A percentile compares a stretch with the other conserved stretches of the same genome.
These are phyloP conservation scores for Oasisia sp. DNA, from an alignment of 2,888 invertebrate genomes.

Conservation along the genomic window DNA sequence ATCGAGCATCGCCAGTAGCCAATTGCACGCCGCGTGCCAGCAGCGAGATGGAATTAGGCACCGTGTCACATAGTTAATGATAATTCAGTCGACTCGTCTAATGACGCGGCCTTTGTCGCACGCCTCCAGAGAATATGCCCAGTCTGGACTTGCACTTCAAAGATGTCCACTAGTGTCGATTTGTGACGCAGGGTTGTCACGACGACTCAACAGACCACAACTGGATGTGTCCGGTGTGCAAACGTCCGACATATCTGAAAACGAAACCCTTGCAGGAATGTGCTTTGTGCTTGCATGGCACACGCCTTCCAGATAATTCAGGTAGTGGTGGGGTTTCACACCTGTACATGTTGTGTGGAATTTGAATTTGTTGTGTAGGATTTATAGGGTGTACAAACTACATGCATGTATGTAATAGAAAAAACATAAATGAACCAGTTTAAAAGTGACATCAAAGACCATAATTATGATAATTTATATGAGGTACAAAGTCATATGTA, in stretches of 20 bases:
- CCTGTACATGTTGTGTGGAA: too few species aligned
- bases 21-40: background rate
- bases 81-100: constrained; percentile 17
- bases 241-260: background rate
- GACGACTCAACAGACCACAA: background rate
- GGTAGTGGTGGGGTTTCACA: background rate
- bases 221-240: background rate
- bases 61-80: background rate
- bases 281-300: background rate
- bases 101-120: background rate
- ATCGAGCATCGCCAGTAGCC: background rate
- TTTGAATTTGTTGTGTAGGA: too few species aligned
- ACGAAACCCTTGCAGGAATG: background rate
- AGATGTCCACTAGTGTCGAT: background rate
- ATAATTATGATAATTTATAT: too few species aligned
- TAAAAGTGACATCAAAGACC: too few species aligned
- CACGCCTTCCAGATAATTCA: background rate
- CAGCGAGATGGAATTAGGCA: background rate
- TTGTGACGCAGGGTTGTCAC: background rate
- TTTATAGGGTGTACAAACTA: too few species aligned
- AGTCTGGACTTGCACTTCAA: background rate
- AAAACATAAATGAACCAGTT: too few species aligned
- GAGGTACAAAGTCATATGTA: background rate
- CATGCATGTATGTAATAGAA: too few species aligned
- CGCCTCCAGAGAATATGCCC: background rate